These are phyloP conservation scores for Blennius ocellaris DNA, from an alignment of 2,113 vertebrate genomes.

Conservation along the genomic window DNA sequence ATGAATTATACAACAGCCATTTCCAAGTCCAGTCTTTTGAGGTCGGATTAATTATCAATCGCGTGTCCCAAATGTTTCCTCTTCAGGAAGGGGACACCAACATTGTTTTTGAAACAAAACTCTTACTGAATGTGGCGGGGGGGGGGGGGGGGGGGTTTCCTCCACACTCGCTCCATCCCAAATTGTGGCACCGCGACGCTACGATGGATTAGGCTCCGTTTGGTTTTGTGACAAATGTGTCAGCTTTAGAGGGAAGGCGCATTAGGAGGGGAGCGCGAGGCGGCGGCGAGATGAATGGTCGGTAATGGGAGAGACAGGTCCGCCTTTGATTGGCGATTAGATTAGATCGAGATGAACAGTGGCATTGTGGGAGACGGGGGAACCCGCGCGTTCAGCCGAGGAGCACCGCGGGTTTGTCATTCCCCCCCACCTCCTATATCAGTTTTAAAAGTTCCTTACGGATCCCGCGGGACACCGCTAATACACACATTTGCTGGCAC, in stretches of 20 bases:
- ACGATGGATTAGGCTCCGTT: conserved; percentile 15
- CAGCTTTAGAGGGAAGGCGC: conserved; percentile 37
- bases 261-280: conserved; percentile 22
- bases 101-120: too few relatives aligned
- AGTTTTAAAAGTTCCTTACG: conserved; percentile 44
- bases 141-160: too few relatives aligned
- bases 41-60: conserved; percentile 41
- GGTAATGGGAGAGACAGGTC: conserved; percentile 42
- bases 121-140: too few relatives aligned
- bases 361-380: conserved; percentile 45
- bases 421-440: conserved; percentile 38
- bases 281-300: conserved; percentile 43
- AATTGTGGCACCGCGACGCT: too few relatives aligned
- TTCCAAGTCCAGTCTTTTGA: conserved; percentile 10
- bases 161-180: too few relatives aligned
- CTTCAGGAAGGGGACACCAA: too few relatives aligned
- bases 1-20: conserved; percentile 5
- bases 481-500: background rate
- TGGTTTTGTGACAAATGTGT: conserved; percentile 54
- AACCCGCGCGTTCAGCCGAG: conserved; percentile 27
- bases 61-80: too few relatives aligned
- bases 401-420: conserved; percentile 50
- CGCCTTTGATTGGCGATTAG: conserved; percentile 62
- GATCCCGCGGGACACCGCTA: conserved; percentile 32
- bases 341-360: conserved; percentile 55